phyloP scores from a whole-genome alignment of 2,113 vertebrate genomes.

The Periophthalmus modestus region DNA sequence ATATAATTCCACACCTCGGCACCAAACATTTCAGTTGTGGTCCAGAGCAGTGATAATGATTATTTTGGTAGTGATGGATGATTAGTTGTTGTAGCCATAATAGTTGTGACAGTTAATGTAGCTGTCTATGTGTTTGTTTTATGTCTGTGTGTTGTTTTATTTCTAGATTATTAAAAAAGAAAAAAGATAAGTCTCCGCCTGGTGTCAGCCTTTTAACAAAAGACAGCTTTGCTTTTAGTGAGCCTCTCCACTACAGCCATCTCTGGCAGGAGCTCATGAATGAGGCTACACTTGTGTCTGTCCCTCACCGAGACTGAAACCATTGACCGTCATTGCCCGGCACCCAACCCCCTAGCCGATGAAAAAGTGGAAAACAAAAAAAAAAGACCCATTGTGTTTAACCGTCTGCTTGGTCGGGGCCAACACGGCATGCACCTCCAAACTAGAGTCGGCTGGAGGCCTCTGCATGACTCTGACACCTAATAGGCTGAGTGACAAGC shows the following conservation, averaged over 20 bases:
- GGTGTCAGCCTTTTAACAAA: slow-evolving; percentile 29
- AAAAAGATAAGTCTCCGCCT: slow-evolving; percentile 22
- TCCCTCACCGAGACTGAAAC: slow-evolving; percentile 35
- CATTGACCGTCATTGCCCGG: slow-evolving; percentile 34
- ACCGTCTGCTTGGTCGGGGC: slow-evolving; percentile 30
- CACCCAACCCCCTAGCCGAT: slow-evolving; percentile 42
- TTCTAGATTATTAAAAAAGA: slow-evolving; percentile 24
- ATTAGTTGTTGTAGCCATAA: too few relatives aligned
- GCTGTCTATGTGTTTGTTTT: too few relatives aligned
- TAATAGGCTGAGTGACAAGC: slow-evolving; percentile 59
- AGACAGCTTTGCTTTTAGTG: slow-evolving; percentile 46
- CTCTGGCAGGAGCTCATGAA: slow-evolving; percentile 49
- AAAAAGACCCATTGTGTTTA: slow-evolving; percentile 71
- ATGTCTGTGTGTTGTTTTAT: too few relatives aligned
- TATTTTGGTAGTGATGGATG: too few relatives aligned
- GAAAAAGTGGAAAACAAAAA: slow-evolving; percentile 61
- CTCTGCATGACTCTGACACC: slow-evolving; percentile 46
- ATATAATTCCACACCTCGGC: neutral
- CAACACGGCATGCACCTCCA: slow-evolving; percentile 53
- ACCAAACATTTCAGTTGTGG: too few relatives aligned
- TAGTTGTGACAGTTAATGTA: too few relatives aligned
- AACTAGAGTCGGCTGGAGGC: slow-evolving; percentile 48
- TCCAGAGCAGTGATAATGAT: too few relatives aligned
- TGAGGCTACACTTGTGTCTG: slow-evolving; percentile 56
- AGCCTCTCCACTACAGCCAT: slow-evolving; percentile 45